Base-by-base conservation (phyloP, 2,113 vertebrate species). In the Capreolus pygargus region DNA sequence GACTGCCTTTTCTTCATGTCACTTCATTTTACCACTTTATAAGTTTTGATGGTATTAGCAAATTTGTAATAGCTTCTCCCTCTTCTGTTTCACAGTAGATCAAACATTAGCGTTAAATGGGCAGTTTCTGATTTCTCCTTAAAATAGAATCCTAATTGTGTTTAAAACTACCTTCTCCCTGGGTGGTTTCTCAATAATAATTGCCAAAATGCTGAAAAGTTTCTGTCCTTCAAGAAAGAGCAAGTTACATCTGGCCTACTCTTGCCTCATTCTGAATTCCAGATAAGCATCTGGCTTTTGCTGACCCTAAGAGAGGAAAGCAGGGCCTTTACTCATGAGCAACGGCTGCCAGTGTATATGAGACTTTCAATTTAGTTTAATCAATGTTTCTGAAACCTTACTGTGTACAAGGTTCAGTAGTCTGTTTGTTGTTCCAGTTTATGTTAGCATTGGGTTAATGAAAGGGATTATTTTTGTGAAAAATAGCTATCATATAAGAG, bases 11-110 rank as follows among this genome's bases (percentile, higher is more conserved):
- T 90, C 90, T 90, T 94, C 92, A 78, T n/a, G 43, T 30, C 82
- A 94, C 85, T 36, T 92, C 87, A 43, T 93, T 96, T 91, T 58
- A 96, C 97, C 97, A 86, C 98, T 96, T 91, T 96, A 45, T 88
- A 93, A 85, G 87, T 95, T 97, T 97, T 95, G 94, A 97, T 96
- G 97, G 95, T 92, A 96, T 97, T 97, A 96, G 96, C 92, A 96
- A 92, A 97, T 97, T 95, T 96, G 39, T 97, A 96, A 98, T 97
- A 93, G 89, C 95, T 96, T 97, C 95, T 97, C 79, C 33, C 79
- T 96, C 97, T 76, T 60, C 87, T 87, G 89, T 92, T 97, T 97
- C 97, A 97, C 96, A 98, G 98, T 93, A 97, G 96, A 96, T 96
- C 92, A 94, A 97, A 97, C 94, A 88, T 96, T 94, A 95, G 96